A percentile compares a stretch with the other conserved stretches of the same genome.
Evolutionary conservation across 2,113 vertebrate genomes (phyloP).

Genomic region (Callipepla californica): DNA sequence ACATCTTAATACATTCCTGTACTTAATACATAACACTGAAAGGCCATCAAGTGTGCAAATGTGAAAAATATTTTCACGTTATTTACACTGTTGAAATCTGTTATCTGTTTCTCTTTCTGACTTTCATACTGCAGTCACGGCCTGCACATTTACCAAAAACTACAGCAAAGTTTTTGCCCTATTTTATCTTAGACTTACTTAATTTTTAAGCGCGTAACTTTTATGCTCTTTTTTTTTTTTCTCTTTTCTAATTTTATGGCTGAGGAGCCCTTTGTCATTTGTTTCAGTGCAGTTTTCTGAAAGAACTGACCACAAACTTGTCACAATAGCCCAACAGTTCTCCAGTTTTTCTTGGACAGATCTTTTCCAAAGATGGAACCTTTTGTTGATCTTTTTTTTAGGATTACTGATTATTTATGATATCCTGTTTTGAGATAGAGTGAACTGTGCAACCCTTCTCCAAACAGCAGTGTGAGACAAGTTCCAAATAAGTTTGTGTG

Average conservation of each 20-base stretch:
- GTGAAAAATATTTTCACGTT: background rate
- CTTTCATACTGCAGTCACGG: rapidly evolving
- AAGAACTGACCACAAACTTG: background rate
- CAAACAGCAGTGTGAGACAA: background rate
- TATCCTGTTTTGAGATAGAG: background rate
- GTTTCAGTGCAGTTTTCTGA: background rate
- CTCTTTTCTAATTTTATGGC: background rate
- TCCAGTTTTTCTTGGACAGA: background rate
- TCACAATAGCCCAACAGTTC: background rate
- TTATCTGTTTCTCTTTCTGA: background rate
- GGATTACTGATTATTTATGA: background rate
- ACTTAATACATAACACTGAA: background rate
- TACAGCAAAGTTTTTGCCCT: background rate
- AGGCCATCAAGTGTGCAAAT: background rate
- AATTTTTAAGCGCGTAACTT: background rate
- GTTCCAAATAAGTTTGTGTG: background rate
- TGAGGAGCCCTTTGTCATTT: background rate
- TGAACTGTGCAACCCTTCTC: background rate
- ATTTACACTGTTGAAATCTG: background rate
- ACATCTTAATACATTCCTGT: background rate
- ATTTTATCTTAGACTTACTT: background rate
- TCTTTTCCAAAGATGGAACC: background rate
- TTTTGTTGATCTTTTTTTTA: background rate
- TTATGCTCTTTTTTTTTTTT: background rate
- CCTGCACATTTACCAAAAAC: background rate